Percentiles rank a stretch among this genome's conserved stretches.
Conservation (phyloP, 2,797 vertebrate species). For the Strix occidentalis region DNA sequence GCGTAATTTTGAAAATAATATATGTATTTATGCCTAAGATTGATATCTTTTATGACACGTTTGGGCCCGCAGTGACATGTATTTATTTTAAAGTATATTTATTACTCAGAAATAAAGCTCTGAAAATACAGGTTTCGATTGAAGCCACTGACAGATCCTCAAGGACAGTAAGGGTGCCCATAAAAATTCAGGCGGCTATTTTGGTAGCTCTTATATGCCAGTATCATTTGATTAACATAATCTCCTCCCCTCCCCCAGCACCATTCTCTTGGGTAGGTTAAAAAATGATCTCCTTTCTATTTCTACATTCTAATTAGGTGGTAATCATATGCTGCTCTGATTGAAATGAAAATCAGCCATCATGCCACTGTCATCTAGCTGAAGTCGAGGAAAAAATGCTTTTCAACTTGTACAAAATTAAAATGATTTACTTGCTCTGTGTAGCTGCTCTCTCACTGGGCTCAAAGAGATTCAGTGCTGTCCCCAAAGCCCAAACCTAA, state of each 20-base stretch:
- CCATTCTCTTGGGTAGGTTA: slow-evolving; percentile 41
- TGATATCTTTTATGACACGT: neutral
- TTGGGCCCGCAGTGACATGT: neutral
- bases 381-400: slow-evolving; percentile 55
- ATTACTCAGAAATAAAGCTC: slow-evolving; percentile 51
- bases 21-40: neutral
- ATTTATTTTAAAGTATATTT: slow-evolving; percentile 26
- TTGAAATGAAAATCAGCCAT: slow-evolving; percentile 70
- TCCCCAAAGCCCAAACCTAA: slow-evolving; percentile 66
- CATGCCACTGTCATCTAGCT: slow-evolving; percentile 59
- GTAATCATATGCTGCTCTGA: slow-evolving; percentile 62
- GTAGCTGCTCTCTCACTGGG: slow-evolving; percentile 40
- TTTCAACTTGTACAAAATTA: slow-evolving; percentile 75
- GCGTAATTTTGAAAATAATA: neutral
- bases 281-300: slow-evolving; percentile 60
- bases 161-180: slow-evolving; percentile 33
- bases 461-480: slow-evolving; percentile 63
- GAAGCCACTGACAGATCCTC: slow-evolving; percentile 27
- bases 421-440: slow-evolving; percentile 67
- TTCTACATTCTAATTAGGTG: slow-evolving; percentile 62
- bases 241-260: slow-evolving; percentile 37
- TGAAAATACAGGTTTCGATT: neutral
- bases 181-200: slow-evolving; percentile 51
- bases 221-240: slow-evolving; percentile 53
- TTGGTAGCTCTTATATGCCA: slow-evolving; percentile 36